Percentiles rank a stretch among this genome's conserved stretches.
These are phyloP conservation scores for Conus ventricosus DNA, from an alignment of 1,140 invertebrate genomes.

Conservation along the genomic window DNA sequence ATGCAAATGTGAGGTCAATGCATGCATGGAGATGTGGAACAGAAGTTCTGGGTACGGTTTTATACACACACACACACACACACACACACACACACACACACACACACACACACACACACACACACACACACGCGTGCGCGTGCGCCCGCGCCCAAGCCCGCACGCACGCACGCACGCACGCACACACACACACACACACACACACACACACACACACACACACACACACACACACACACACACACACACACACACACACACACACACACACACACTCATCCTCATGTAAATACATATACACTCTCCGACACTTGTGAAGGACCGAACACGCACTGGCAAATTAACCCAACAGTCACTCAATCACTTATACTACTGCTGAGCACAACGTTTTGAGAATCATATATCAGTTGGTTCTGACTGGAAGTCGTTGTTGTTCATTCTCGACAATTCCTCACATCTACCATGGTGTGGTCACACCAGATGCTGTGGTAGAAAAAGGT, in stretches of 20 bases:
- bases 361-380: too few species aligned
- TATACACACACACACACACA: background rate
- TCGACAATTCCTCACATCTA: too few species aligned
- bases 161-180: background rate
- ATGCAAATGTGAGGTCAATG: background rate
- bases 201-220: background rate
- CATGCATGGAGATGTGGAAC: too few species aligned
- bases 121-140: too few species aligned
- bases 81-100: background rate
- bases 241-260: slow-evolving; percentile 16
- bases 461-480: too few species aligned
- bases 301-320: background rate
- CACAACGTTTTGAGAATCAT: too few species aligned
- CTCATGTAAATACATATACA: background rate
- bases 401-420: too few species aligned
- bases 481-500: too few species aligned
- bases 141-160: background rate
- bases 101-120: background rate
- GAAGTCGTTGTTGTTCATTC: too few species aligned
- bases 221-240: background rate
- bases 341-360: too few species aligned
- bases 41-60: background rate
- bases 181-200: slow-evolving; percentile 23
- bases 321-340: too few species aligned
- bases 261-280: slow-evolving; percentile 6